Conservation (phyloP, 1,140 invertebrate genomes). For the Aphelenchoides besseyi region DNA sequence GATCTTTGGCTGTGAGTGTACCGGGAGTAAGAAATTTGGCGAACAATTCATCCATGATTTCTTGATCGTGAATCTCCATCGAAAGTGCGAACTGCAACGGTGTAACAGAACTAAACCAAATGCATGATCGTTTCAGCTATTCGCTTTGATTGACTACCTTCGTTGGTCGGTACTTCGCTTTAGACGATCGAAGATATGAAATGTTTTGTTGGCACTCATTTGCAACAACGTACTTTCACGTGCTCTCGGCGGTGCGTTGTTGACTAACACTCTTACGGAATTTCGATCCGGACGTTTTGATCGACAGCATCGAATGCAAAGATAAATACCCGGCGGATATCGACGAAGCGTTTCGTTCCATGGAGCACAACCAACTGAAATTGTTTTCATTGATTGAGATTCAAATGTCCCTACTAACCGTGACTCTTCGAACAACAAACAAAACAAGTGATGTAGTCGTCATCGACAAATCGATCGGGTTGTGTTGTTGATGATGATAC, state of each 20-base stretch:
- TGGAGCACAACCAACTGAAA: constrained; percentile 39
- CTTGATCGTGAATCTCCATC: constrained; percentile 3
- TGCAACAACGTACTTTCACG: not conserved
- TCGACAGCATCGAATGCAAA: constrained; percentile 41
- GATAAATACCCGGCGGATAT: constrained; percentile 35
- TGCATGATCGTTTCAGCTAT: not conserved
- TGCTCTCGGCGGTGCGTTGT: not conserved
- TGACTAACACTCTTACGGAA: not conserved
- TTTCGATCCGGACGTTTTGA: constrained; percentile 36
- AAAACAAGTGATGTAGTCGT: not conserved
- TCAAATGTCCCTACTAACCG: not conserved
- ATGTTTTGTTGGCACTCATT: constrained; percentile 1
- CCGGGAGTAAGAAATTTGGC: not conserved
- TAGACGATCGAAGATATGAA: not conserved
- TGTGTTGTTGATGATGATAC: not conserved
- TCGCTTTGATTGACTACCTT: not conserved
- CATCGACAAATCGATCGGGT: not conserved
- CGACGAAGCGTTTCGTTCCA: constrained; percentile 39
- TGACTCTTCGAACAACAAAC: constrained; percentile 7
- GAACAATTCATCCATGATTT: constrained; percentile 2
- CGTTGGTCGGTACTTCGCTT: not conserved
- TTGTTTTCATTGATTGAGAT: not conserved
- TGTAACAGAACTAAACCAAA: not conserved
- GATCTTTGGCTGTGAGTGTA: not conserved
- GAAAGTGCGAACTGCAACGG: not conserved